Evolutionary conservation across 2,797 vertebrate genomes (phyloP), one percentile per base, ranked within the genome.

Genomic region (Pseudochaenichthys georgianus): DNA sequence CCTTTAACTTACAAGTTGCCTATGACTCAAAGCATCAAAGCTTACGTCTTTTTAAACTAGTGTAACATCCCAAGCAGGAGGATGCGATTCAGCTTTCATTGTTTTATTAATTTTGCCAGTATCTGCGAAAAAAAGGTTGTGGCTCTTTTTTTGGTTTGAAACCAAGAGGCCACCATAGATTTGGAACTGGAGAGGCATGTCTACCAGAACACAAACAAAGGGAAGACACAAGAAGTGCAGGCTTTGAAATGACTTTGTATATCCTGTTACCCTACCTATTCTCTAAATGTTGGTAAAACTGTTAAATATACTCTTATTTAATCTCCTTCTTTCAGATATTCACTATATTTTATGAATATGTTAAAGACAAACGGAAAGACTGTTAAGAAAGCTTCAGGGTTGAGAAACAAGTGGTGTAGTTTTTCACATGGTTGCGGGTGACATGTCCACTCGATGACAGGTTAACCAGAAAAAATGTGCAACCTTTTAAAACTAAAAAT

Each of bases 181-280:
- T 17, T 77, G 4, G 58, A 80, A 74, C 54, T 38, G 23, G n/a
- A 67, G 66, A 79, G n/a, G 43, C 55, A n/a, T 28, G 76, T 86
- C 66, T 89, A 51, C 69, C 66, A 52, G 62, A 90, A 92, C 88
- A 91, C 90, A 92, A 88, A 80, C 19, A 47, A 54, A 71, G 19
- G 16, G 63, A 72, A 73, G 42, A 51, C 4, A 61, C 23, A 23
- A 51, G 28, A 48, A 63, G 50, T 21, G 52, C 16, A 59, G 50
- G 45, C 12, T 13, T 64, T 45, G 53, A 28, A 31, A 70, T 28
- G 16, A 60, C 1, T 59, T 50, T 77, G 42, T 84, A 69, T 55
- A 47, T 70, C 23, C 47, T 64, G 55, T 72, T 70, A 31, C 48
- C 54, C 38, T 42, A 53, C 50, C 48, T 68, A 57, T 45, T 68